phyloP scores from a whole-genome alignment of 2,888 invertebrate species.

The Limenitis arthemis region DNA sequence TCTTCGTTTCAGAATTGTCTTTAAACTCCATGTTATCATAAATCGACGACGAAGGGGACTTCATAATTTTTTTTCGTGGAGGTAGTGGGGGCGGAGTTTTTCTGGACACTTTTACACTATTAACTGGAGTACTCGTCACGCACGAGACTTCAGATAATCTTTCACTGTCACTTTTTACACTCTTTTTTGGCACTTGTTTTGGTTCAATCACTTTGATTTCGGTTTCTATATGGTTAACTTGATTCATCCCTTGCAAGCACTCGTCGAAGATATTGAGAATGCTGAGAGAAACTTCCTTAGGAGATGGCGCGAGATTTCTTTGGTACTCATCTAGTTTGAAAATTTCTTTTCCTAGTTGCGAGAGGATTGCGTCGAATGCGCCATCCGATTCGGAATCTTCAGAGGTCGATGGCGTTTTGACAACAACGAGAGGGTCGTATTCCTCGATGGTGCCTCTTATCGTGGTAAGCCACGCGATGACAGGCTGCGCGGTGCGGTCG shows the following conservation, averaged over 20 bases:
- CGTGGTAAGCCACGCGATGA: constrained; percentile 57
- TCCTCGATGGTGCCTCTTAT: constrained; percentile 57
- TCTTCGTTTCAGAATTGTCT: constrained; percentile 17
- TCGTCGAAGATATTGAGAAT: constrained; percentile 65
- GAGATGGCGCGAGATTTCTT: constrained; percentile 42
- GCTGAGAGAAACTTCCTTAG: constrained; percentile 52
- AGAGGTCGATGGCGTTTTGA: constrained; percentile 37
- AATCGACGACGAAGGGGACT: constrained; percentile 38
- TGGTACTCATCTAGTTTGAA: constrained; percentile 63
- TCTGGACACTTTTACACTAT: constrained; percentile 33
- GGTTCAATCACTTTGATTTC: constrained; percentile 24
- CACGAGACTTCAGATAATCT: constrained; percentile 45
- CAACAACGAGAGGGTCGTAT: constrained; percentile 54
- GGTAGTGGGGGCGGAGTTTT: constrained; percentile 42
- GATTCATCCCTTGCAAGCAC: constrained; percentile 54
- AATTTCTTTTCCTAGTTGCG: constrained; percentile 62
- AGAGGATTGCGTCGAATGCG: constrained; percentile 64
- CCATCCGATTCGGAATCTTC: constrained; percentile 41
- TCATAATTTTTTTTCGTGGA: constrained; percentile 43
- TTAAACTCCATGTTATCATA: constrained; percentile 40
- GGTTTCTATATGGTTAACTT: constrained; percentile 15
- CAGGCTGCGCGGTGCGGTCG: constrained; percentile 48
- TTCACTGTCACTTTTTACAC: constrained; percentile 51
- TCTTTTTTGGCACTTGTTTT: constrained; percentile 26
- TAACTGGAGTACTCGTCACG: constrained; percentile 48